phyloP scores from a whole-genome alignment of 2,888 invertebrate species.

The Rotaria socialis region DNA sequence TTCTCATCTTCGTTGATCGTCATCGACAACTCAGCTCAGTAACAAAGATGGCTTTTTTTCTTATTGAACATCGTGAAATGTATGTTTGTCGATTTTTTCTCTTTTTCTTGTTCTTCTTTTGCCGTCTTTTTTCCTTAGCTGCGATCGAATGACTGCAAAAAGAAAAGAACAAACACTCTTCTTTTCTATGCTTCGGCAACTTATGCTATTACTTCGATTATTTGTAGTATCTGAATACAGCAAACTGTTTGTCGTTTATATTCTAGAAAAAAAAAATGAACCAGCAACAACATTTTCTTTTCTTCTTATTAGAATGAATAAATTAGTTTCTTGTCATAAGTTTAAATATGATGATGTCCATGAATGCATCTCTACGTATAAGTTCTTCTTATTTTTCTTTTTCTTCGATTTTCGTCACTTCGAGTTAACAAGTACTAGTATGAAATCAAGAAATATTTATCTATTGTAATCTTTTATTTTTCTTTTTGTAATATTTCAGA shows the following conservation, averaged over 20 bases:
- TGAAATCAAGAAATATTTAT: background rate
- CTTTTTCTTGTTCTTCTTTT: background rate
- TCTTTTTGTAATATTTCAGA: background rate
- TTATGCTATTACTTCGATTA: background rate
- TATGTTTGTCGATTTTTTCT: background rate
- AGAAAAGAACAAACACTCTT: background rate
- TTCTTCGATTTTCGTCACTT: background rate
- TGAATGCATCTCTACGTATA: background rate
- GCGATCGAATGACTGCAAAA: background rate
- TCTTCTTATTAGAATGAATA: no score
- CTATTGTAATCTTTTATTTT: background rate
- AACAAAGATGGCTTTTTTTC: conserved; percentile 18
- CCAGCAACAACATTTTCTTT: no score
- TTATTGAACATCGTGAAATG: conserved; percentile 20
- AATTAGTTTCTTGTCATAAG: no score
- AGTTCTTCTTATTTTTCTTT: background rate
- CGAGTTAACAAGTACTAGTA: no score
- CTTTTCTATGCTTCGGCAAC: background rate
- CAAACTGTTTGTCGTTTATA: background rate
- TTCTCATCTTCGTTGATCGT: conserved; percentile 23
- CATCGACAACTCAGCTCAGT: conserved; percentile 1
- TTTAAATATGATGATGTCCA: background rate
- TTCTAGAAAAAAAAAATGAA: background rate
- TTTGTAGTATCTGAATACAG: background rate
- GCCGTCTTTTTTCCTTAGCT: background rate